Conservation (phyloP, 92 coral and sea anemone species). For the Isaurus tuberculatus region DNA sequence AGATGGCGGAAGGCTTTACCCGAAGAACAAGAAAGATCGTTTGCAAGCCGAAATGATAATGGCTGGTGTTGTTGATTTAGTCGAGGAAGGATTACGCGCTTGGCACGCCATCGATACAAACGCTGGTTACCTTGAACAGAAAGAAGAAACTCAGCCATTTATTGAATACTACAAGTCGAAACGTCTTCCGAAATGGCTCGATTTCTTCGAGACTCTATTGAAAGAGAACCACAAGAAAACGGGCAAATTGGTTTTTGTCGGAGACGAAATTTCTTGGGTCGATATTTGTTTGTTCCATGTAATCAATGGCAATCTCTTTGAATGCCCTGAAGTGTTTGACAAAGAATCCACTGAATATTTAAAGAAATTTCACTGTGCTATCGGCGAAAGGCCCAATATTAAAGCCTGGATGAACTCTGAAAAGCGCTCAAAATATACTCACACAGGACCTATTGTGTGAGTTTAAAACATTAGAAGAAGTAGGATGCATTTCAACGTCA, state of each 20-base stretch:
- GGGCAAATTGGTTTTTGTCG: constrained; percentile 71
- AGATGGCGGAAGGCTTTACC: constrained; percentile 72
- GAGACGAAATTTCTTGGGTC: constrained; percentile 63
- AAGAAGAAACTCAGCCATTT: constrained; percentile 74
- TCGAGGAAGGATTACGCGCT: constrained; percentile 70
- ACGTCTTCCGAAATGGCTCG: constrained; percentile 76
- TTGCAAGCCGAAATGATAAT: constrained; percentile 75
- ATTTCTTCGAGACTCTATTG: constrained; percentile 73
- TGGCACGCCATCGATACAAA: constrained; percentile 75
- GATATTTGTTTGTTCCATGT: constrained; percentile 70
- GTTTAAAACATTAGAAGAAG: background rate
- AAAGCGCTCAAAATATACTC: constrained; percentile 63
- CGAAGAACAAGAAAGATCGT: constrained; percentile 69
- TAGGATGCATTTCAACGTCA: no score
- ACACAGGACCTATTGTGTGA: constrained; percentile 50
- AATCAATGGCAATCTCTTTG: constrained; percentile 65
- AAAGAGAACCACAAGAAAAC: constrained; percentile 66
- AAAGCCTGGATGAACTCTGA: constrained; percentile 63
- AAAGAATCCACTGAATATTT: constrained; percentile 62
- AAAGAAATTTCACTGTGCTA: constrained; percentile 68
- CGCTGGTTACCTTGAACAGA: constrained; percentile 67
- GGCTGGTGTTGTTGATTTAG: constrained; percentile 73
- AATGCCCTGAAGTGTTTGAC: constrained; percentile 72
- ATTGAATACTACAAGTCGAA: constrained; percentile 74
- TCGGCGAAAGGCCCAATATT: constrained; percentile 68